Base-by-base conservation (phyloP, 2,888 invertebrate genomes). In the Crocallis elinguaria region DNA sequence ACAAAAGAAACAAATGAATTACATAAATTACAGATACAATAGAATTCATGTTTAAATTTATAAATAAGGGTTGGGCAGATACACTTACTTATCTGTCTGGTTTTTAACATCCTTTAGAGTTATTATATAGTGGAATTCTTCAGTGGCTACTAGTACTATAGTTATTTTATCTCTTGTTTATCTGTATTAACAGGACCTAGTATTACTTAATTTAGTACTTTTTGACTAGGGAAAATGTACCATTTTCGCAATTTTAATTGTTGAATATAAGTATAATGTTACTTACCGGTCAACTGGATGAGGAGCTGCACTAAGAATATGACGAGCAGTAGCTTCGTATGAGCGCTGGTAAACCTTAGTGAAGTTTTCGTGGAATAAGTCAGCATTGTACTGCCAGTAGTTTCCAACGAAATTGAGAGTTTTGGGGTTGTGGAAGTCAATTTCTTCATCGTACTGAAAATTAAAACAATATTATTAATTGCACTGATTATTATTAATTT, bases 311-410 rank as follows among this genome's bases (percentile, higher is more conserved):
- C 84, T 67, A 14, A 91, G 78, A 0, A 90, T 72, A 52, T 88
- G 87, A 56, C 92, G 89, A 57, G 93, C 93, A 19, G 93, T 84
- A 52, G 92, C 89, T 76, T 93, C 93, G 55, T 93, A 92, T n/a
- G 94, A 93, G 67, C 93, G 93, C 60, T 83, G 77, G 69, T 80
- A 82, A 55, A 82, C 73, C 49, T 72, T 75, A 13, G 75, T 73
- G 36, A 66, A 76, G 37, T 75, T 62, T 36, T 83, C 82, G 32
- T 82, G 77, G 61, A 81, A 84, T 45, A 88, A 66, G 69, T 94
- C 93, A 49, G 82, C 84, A 69, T 93, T 94, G 39, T 92, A 91
- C 79, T 93, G 93, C 77, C 94, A 91, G 67, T 92, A 78, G 77
- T 92, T 92, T 1, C 92, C 93, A 12, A 94, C 85, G 51, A 89